These are phyloP conservation scores for Tenebrosternarchus preto DNA, from an alignment of 2,113 vertebrate genomes.

Conservation along the genomic window DNA sequence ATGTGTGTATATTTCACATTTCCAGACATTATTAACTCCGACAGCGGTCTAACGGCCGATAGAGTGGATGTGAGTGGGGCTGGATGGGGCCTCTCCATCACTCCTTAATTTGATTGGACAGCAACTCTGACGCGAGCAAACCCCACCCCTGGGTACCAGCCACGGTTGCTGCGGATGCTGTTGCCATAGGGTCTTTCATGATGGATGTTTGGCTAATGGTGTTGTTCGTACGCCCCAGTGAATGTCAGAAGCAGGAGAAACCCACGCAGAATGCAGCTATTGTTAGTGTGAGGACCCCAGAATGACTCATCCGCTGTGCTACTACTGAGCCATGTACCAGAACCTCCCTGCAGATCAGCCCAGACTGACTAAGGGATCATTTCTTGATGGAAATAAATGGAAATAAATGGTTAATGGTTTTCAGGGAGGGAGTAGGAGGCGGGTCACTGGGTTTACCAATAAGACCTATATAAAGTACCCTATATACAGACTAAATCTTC, in stretches of 20 bases:
- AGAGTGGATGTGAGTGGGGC: background rate
- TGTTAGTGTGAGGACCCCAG: conserved; percentile 51
- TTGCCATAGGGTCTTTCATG: conserved; percentile 33
- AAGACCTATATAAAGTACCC: no score
- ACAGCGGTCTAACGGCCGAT: conserved; percentile 35
- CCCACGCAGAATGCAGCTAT: conserved; percentile 46
- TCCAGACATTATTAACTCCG: conserved; percentile 39
- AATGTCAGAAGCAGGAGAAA: conserved; percentile 39
- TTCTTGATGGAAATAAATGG: background rate
- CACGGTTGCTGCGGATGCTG: conserved; percentile 23
- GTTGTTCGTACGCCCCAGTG: conserved; percentile 38
- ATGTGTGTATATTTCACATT: conserved; percentile 23
- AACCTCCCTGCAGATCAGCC: background rate
- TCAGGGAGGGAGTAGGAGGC: background rate
- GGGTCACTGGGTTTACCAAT: no score
- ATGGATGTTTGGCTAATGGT: conserved; percentile 38
- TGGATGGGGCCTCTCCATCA: background rate
- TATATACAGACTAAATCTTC: conserved; percentile 42
- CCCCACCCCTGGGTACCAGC: conserved; percentile 35
- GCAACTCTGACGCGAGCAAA: conserved; percentile 15
- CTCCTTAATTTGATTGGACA: conserved; percentile 41
- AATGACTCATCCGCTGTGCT: conserved; percentile 28
- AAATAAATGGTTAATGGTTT: background rate
- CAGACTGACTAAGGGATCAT: conserved; percentile 21
- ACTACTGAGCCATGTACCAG: conserved; percentile 23